A percentile compares a stretch with the other conserved stretches of the same genome.
phyloP scores from a whole-genome alignment of 1,140 invertebrate species.

The Apocrypta bakeri region DNA sequence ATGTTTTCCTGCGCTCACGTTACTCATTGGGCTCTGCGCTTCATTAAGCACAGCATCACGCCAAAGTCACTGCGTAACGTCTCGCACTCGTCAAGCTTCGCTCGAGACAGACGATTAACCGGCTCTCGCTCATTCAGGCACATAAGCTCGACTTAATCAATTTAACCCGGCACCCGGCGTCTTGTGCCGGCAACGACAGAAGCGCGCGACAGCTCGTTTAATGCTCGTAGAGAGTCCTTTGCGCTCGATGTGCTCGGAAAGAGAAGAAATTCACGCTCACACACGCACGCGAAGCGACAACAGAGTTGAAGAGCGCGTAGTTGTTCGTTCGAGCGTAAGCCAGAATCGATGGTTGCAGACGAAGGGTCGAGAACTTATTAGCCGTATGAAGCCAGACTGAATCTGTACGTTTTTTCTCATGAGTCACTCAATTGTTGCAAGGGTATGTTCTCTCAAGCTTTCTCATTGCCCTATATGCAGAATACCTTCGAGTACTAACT shows the following conservation, averaged over 20 bases:
- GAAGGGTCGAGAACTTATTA: neutral
- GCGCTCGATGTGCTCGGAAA: slow-evolving; percentile 30
- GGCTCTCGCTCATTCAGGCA: slow-evolving; percentile 29
- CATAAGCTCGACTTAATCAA: slow-evolving; percentile 53
- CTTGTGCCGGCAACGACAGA: neutral
- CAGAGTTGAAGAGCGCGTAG: neutral
- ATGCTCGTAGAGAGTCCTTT: slow-evolving; percentile 24
- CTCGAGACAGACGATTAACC: slow-evolving; percentile 55
- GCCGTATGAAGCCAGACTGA: too few species aligned
- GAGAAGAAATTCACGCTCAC: slow-evolving; percentile 27
- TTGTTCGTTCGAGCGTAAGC: neutral
- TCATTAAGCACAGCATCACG: slow-evolving; percentile 16
- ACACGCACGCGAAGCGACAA: neutral
- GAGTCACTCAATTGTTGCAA: too few species aligned
- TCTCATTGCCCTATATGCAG: too few species aligned
- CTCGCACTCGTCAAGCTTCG: neutral
- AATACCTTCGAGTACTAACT: too few species aligned
- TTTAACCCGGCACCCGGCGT: slow-evolving; percentile 41
- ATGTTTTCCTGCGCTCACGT: neutral
- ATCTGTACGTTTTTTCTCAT: too few species aligned
- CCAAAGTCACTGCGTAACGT: slow-evolving; percentile 5
- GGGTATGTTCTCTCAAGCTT: too few species aligned
- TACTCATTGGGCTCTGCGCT: slow-evolving; percentile 9
- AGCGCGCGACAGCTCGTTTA: neutral
- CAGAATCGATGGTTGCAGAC: neutral